These are phyloP conservation scores for Progne subis DNA, from an alignment of 2,113 vertebrate genomes.

Conservation along the genomic window DNA sequence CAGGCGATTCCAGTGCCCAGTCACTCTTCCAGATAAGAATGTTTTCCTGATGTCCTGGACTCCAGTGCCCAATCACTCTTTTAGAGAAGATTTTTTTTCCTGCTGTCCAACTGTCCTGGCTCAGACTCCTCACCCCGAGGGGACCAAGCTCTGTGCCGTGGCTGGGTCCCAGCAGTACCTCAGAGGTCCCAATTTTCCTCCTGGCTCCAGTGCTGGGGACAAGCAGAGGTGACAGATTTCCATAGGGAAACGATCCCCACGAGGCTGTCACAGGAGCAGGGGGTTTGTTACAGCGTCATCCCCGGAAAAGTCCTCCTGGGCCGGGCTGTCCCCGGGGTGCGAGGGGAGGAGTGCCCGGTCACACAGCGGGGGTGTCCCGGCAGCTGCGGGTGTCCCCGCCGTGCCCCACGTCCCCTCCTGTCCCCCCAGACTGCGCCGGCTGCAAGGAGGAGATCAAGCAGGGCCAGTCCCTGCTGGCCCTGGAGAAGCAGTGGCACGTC, in stretches of 20 bases:
- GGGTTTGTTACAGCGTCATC: neutral
- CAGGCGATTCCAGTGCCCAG: neutral
- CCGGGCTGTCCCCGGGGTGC: neutral
- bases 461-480: conserved; percentile 93
- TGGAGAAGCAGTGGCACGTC: conserved; percentile 99
- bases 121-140: fast-evolving
- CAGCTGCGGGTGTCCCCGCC: neutral
- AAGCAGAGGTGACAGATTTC: neutral
- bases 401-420: neutral
- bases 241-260: fast-evolving
- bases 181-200: neutral
- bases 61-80: too few species aligned
- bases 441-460: conserved; percentile 97
- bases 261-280: neutral
- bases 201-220: neutral
- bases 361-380: neutral
- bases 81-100: neutral
- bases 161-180: neutral
- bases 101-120: neutral
- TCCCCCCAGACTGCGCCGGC: conserved; percentile 88
- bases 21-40: too few species aligned
- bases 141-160: neutral
- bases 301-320: too few species aligned
- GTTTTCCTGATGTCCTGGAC: neutral
- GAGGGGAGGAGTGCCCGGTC: fast-evolving